Evolutionary conservation across 2,888 invertebrate species (phyloP).

Genomic region (Synergus laeviventris): DNA sequence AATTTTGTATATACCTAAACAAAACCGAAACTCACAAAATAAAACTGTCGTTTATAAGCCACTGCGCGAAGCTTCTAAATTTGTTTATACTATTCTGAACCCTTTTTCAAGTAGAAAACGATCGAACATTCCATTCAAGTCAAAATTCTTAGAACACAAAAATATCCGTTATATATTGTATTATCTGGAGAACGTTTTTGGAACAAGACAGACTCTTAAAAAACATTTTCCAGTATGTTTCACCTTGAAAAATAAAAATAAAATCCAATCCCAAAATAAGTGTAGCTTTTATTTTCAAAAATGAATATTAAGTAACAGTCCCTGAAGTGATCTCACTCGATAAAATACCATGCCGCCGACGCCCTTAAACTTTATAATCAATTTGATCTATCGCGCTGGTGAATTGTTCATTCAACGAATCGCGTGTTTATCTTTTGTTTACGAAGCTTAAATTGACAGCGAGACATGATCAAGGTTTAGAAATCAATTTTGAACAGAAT

Average conservation of each 20-base stretch:
- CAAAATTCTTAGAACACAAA: neutral
- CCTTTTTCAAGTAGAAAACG: neutral
- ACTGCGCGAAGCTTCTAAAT: neutral
- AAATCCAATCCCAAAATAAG: neutral
- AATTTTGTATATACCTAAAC: neutral
- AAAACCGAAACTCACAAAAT: neutral
- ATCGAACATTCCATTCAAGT: neutral
- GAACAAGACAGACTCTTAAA: neutral
- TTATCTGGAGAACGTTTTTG: neutral
- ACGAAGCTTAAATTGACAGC: neutral
- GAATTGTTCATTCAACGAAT: neutral
- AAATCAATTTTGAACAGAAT: neutral
- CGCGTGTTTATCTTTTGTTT: neutral
- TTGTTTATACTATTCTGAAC: neutral
- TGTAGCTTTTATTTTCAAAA: neutral
- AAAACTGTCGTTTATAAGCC: neutral
- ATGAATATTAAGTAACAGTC: neutral
- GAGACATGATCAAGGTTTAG: neutral
- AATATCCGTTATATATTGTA: too few relatives aligned
- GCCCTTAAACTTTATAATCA: constrained; percentile 21
- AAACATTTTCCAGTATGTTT: neutral
- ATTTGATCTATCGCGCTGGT: constrained; percentile 5
- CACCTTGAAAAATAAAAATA: neutral
- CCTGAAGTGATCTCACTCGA: constrained; percentile 25
- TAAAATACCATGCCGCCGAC: constrained; percentile 35